Conservation (phyloP, 2,888 invertebrate species). For the Trachelus tabidus region DNA sequence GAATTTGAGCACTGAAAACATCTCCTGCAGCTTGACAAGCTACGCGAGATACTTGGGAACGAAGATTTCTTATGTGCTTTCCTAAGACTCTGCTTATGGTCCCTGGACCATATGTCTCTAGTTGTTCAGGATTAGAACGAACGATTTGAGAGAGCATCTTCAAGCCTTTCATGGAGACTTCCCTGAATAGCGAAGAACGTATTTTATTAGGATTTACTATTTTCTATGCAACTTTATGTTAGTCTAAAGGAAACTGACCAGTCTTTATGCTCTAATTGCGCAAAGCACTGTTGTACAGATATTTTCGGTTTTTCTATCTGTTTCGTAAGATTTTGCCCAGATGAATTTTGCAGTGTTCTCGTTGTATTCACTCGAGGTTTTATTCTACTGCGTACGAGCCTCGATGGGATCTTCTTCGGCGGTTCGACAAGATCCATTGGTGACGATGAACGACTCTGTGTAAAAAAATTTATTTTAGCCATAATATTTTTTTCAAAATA, state of each 20-base stretch:
- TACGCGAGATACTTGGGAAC: constrained; percentile 91
- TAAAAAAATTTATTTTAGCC: not conserved
- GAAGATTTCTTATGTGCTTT: constrained; percentile 85
- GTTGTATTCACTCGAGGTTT: constrained; percentile 34
- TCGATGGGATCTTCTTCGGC: constrained; percentile 34
- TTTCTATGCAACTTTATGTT: not conserved
- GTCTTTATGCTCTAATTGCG: constrained; percentile 77
- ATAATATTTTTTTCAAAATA: not conserved
- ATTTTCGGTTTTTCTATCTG: constrained; percentile 76
- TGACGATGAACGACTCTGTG: not conserved
- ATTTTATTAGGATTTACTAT: not conserved
- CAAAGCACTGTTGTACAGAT: constrained; percentile 72
- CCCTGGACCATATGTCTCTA: constrained; percentile 75
- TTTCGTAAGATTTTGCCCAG: constrained; percentile 56
- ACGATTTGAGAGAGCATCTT: constrained; percentile 77
- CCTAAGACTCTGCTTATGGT: constrained; percentile 78
- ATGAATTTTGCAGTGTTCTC: constrained; percentile 54
- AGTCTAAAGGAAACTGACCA: constrained; percentile 66
- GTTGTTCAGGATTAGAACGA: constrained; percentile 73
- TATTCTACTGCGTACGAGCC: constrained; percentile 42
- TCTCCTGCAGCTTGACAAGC: constrained; percentile 87
- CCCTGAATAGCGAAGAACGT: constrained; percentile 67
- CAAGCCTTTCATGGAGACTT: constrained; percentile 80
- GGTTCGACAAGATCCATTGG: constrained; percentile 22
- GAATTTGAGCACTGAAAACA: constrained; percentile 75